Evolutionary conservation across 2,888 invertebrate genomes (phyloP), one percentile per base, ranked within the genome.

Genomic region (Ethmia dodecea): DNA sequence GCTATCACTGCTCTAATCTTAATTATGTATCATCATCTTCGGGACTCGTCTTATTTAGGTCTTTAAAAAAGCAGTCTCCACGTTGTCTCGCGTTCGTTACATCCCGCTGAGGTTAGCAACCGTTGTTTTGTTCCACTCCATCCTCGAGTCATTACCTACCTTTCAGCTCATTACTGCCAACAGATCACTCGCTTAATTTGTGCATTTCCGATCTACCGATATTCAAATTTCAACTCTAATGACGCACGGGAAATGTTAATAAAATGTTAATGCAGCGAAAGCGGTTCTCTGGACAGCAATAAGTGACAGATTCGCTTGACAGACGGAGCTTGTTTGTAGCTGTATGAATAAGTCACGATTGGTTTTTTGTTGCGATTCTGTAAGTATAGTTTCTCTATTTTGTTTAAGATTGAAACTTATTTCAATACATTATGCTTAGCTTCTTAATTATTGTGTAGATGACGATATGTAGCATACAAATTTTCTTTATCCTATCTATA

Each of bases 301-400:
- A 81, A 83, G 81, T 80, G 81, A 81, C 83, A 81, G 79, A 84
- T 84, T 86, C 81, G 83, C 83, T 81, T 81, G 84, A 84, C 83
- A 75, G 77, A 67, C 66, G 52, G 58, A 56, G 62, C 74, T 78
- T 71, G 81, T 78, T 81, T 79, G 70, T 64, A 58, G 69, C 68
- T 56, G 69, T 74, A 75, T 81, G 78, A 76, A 80, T 79, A 78
- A 80, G 81, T 81, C 80, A 83, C 81, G 83, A 80, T 71, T 69
- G 63, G 65, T 75, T 80, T 83, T 81, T 83, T 78, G 70, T 69
- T 60, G 45, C 40, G 45, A 47, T 26, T 34, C 9, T 31, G 31
- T 33, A 37, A 35, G 30, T 20, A 31, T 9, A 26, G 29, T 20
- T 27, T 15, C 11, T 40, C 32, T 35, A 35, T 40, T 35, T 37